Evolutionary conservation across 2,113 vertebrate species (phyloP), one percentile per base, ranked within the genome.

Genomic region (Dromiciops gliroides): DNA sequence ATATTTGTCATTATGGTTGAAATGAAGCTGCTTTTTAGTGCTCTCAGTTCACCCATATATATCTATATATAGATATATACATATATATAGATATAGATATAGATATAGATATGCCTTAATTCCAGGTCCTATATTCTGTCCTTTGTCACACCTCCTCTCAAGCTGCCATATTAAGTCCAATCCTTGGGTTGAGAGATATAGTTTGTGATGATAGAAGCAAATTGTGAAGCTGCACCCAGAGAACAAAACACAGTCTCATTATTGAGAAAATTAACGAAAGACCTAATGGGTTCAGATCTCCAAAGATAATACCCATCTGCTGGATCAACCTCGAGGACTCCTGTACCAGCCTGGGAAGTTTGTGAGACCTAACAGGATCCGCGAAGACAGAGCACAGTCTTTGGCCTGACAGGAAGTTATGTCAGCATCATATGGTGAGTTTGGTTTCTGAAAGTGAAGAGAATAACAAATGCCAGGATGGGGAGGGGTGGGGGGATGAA

Each of bases 381-480:
- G 1, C 53, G 89, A 83, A 94, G 90, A 91, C 11, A 22, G 0
- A 51, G 51, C 24, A 50, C 49, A 89, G 44, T 31, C 49, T 67
- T 50, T 90, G 48, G 48, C 93, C 94, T 91, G 90, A 53, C n/a
- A 2, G 48, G 14, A n/a, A 19, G 48, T 49, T 28, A 90, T 47
- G 24, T 75, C 92, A 89, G 91, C 94, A 52, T 93, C 95, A 52
- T 60, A 51, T 44, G 44, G 16, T 47, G 8, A 93, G 90, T 83
- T 14, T 56, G 53, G 7, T 93, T 94, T 95, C 96, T 96, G 89
- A 95, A 97, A 93, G 31, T 93, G 97, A 95, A 93, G 88, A 95
- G 95, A 95, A 93, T 92, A 95, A 94, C 94, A 93, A 97, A 95
- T 91, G 24, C 51, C 93, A 94, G 90, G 89, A 48, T 7, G 2